Evolutionary conservation across 2,888 invertebrate genomes (phyloP), one percentile per base, ranked within the genome.

Genomic region (Cetonia aurata): DNA sequence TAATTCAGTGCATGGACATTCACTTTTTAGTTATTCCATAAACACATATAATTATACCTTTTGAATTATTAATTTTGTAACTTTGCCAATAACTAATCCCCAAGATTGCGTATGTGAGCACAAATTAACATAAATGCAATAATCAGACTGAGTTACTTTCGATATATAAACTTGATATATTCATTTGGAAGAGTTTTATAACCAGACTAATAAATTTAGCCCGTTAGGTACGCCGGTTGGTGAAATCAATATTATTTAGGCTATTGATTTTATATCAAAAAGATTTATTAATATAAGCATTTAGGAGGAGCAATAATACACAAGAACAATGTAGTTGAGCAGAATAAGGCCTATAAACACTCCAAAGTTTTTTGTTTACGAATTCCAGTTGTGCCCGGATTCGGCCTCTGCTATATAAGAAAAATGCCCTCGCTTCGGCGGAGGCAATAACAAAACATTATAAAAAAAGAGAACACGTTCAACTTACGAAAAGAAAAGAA

Each of bases 381-480:
- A 59, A 59, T 57, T 41, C 31, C 31, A 57, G 44, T 42, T 44
- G 59, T 10, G 10, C 44, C 44, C n/a, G 37, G 59, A 37, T 42
- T 59, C 42, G 19, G 12, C 44, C 37, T 37, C n/a, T 52, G 12
- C 52, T 17, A 19, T 17, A 9, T 25, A 52, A 52, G 52, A 52
- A 52, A 52, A 52, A 8, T 52, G 52, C 52, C 52, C 37, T 52
- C 52, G 52, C 52, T 48, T 46, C 52, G 37, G 50, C 37, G 37
- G 17, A 41, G 37, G 50, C 52, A 65, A 65, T 65, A 52, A 65
- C 62, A 65, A 52, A 52, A 50, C 60, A 48, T 60, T 65, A 65
- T 65, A 65, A 65, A 60, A 60, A 44, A 65, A 60, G 46, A 9
- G 62, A 65, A 65, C 62, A 65, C 50, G 62, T 52, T 37, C 37